Conservation (phyloP, 2,888 invertebrate species). For the Plebejus anna region DNA sequence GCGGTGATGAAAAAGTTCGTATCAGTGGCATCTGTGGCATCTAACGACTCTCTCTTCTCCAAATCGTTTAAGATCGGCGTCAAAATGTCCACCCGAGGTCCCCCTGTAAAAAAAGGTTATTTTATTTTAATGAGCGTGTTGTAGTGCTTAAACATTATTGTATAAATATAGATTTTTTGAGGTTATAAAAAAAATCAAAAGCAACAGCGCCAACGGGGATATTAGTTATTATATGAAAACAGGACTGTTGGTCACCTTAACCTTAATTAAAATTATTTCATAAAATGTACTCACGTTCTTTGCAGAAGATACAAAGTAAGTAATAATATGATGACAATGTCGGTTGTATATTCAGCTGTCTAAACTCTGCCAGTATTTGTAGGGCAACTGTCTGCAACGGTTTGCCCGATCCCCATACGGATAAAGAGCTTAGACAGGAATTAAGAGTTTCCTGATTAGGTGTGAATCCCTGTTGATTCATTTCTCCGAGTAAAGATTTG, state of each 20-base stretch:
- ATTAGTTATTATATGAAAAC: too few relatives aligned
- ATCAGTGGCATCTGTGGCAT: conserved; percentile 82
- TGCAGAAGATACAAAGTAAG: conserved; percentile 84
- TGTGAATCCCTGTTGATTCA: conserved; percentile 79
- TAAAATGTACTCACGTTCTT: conserved; percentile 79
- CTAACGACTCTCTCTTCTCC: conserved; percentile 77
- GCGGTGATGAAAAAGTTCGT: conserved; percentile 89
- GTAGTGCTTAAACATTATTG: too few relatives aligned
- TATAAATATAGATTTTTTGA: too few relatives aligned
- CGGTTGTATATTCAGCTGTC: conserved; percentile 83
- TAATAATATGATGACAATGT: conserved; percentile 88
- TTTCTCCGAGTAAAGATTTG: conserved; percentile 80
- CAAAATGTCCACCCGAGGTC: conserved; percentile 82
- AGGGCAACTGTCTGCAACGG: conserved; percentile 56
- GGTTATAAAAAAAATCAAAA: too few relatives aligned
- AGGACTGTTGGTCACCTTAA: neutral
- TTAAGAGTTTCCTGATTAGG: conserved; percentile 60
- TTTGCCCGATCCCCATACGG: conserved; percentile 66
- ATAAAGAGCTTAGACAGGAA: conserved; percentile 59
- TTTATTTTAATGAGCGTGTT: neutral
- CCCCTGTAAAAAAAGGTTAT: conserved; percentile 62
- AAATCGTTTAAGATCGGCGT: conserved; percentile 84
- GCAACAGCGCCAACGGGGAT: too few relatives aligned
- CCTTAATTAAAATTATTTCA: neutral
- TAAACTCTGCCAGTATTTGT: conserved; percentile 66